Evolutionary conservation across 2,888 invertebrate genomes (phyloP).

Genomic region (Andrena trimmerana): DNA sequence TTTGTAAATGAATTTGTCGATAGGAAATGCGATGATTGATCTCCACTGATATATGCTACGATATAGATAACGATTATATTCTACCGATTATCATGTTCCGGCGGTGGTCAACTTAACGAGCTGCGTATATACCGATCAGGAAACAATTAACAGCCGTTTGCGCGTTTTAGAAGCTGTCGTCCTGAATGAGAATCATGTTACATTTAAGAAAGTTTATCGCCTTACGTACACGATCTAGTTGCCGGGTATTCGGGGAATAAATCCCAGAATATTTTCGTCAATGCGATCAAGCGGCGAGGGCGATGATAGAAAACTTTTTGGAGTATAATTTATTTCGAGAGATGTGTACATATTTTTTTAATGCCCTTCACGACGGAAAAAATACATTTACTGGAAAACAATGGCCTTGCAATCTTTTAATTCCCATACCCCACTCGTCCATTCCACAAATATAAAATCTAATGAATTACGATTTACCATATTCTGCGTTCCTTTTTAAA

Average conservation of each 20-base stretch:
- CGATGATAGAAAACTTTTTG: slow-evolving; percentile 33
- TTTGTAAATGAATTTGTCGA: slow-evolving; percentile 13
- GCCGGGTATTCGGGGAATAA: slow-evolving; percentile 11
- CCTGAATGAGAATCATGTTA: slow-evolving; percentile 16
- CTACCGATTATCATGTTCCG: slow-evolving; percentile 13
- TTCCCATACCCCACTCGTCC: background rate
- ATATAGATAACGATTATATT: slow-evolving; percentile 27
- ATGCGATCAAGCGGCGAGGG: slow-evolving; percentile 9
- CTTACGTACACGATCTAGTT: slow-evolving; percentile 29
- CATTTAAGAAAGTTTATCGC: slow-evolving; percentile 27
- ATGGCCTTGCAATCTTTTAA: slow-evolving; percentile 1
- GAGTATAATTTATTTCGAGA: slow-evolving; percentile 61
- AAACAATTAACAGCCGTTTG: slow-evolving; percentile 19
- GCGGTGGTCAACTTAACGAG: slow-evolving; percentile 34
- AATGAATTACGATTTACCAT: background rate
- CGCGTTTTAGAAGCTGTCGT: slow-evolving; percentile 2
- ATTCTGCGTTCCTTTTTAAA: background rate
- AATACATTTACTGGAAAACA: slow-evolving; percentile 54
- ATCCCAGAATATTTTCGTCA: slow-evolving; percentile 24
- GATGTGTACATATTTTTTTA: slow-evolving; percentile 65
- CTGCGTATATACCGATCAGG: slow-evolving; percentile 1
- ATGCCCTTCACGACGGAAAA: slow-evolving; percentile 46
- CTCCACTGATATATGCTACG: background rate
- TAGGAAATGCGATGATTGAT: slow-evolving; percentile 3
- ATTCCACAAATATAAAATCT: background rate